Percentiles rank a stretch among this genome's conserved stretches.
phyloP scores from a whole-genome alignment of 2,113 vertebrate genomes.

The Lanius collurio region DNA sequence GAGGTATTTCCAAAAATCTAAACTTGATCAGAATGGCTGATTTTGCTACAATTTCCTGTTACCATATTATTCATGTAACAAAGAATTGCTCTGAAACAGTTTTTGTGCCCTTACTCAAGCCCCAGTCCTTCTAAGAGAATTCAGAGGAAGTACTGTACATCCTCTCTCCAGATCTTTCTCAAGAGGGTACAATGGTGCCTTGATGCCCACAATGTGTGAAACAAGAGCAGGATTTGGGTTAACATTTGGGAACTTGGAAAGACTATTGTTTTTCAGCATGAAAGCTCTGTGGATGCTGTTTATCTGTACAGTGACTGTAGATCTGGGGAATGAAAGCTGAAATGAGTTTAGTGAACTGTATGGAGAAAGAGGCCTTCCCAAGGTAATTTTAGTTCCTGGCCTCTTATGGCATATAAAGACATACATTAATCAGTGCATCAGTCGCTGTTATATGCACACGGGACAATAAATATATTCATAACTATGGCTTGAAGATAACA shows the following conservation, averaged over 20 bases:
- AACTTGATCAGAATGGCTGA: not conserved
- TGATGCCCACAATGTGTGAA: not conserved
- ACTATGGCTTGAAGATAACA: not conserved
- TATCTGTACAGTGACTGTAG: not conserved
- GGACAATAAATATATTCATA: conserved; percentile 11
- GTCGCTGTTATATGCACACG: not conserved
- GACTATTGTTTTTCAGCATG: not conserved
- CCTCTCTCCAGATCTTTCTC: not conserved
- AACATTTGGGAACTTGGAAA: not conserved
- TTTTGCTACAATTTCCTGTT: not conserved
- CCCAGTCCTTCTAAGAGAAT: not conserved
- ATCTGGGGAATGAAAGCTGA: not conserved
- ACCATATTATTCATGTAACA: not conserved
- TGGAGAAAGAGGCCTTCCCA: not conserved
- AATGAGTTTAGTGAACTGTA: not conserved
- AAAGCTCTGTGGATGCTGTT: not conserved
- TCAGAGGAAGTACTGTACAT: not conserved
- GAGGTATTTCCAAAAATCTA: not conserved
- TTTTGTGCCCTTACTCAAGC: not conserved
- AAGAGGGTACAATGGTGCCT: not conserved
- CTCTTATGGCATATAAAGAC: not conserved
- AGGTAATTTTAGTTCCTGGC: not conserved
- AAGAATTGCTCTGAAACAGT: not conserved
- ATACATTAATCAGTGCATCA: not conserved
- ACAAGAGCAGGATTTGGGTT: not conserved